Percentiles rank a stretch among this genome's conserved stretches.
phyloP scores from a whole-genome alignment of 2,113 vertebrate species.

The Cryptomyrus ogoouensis region DNA sequence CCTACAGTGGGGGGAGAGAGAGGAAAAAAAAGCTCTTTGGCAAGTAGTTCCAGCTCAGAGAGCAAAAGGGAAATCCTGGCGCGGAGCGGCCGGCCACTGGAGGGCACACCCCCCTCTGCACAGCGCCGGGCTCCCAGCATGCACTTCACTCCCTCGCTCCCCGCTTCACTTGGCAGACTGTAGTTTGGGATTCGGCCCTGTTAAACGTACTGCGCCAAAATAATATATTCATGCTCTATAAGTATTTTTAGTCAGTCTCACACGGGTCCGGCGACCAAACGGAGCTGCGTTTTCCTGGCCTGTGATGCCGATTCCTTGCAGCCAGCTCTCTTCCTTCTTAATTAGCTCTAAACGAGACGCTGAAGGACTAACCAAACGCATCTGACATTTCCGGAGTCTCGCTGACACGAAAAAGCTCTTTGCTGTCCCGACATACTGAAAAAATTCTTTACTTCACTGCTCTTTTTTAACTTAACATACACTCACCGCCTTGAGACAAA shows the following conservation, averaged over 20 bases:
- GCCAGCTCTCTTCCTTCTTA: neutral
- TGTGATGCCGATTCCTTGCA: neutral
- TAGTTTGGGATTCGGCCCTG: neutral
- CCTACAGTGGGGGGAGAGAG: conserved; percentile 23
- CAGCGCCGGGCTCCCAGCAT: neutral
- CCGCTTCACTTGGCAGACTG: neutral
- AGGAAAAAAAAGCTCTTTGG: conserved; percentile 10
- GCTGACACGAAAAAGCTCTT: neutral
- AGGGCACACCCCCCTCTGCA: conserved; percentile 30
- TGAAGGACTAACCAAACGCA: neutral
- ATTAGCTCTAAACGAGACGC: neutral
- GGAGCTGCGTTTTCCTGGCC: neutral
- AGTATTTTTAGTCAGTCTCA: conserved; percentile 6
- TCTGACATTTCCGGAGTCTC: neutral
- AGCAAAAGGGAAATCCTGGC: conserved; percentile 45
- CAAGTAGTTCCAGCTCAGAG: conserved; percentile 51
- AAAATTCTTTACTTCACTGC: neutral
- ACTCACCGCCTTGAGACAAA: neutral
- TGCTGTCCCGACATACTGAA: neutral
- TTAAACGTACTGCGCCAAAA: conserved; percentile 2
- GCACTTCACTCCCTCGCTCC: neutral
- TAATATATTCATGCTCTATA: conserved; percentile 1
- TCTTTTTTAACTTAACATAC: neutral
- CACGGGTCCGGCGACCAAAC: neutral
- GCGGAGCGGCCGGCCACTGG: conserved; percentile 27